A percentile compares a stretch with the other conserved stretches of the same genome.
Evolutionary conservation across 2,797 vertebrate species (phyloP).

Genomic region (Pangasius macronema): DNA sequence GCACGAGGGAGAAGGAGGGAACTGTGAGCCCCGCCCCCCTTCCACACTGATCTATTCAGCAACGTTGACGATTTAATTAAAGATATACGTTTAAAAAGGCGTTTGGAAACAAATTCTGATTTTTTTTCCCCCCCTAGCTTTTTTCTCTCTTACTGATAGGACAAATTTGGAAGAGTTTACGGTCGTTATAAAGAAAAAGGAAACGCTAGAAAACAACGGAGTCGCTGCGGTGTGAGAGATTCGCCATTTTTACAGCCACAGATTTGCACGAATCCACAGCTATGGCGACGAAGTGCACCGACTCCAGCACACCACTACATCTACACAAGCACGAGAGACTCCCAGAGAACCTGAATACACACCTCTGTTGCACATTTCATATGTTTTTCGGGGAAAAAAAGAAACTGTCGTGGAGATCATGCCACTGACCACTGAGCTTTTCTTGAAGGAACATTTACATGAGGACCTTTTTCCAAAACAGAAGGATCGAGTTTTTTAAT

Average conservation of each 20-base stretch:
- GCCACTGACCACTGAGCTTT: not conserved
- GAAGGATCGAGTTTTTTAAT: not conserved
- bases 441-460: not conserved
- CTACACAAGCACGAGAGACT: not conserved
- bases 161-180: not conserved
- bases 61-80: slow-evolving; percentile 16
- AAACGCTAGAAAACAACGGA: slow-evolving; percentile 73
- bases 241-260: slow-evolving; percentile 78
- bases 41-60: slow-evolving; percentile 65
- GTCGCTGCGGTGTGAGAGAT: slow-evolving; percentile 67
- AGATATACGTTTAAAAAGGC: not conserved
- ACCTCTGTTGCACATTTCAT: not conserved
- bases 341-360: not conserved
- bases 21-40: slow-evolving; percentile 69
- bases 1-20: slow-evolving; percentile 53
- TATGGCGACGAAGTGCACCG: slow-evolving; percentile 36
- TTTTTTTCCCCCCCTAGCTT: not conserved
- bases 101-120: not conserved
- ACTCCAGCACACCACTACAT: not conserved
- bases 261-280: slow-evolving; percentile 62
- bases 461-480: slow-evolving; percentile 11
- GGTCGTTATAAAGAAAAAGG: not conserved
- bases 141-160: not conserved
- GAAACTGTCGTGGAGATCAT: not conserved
- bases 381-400: too few species aligned